Base-by-base conservation (phyloP, 1,140 invertebrate genomes). In the Tigriopus japonicus region DNA sequence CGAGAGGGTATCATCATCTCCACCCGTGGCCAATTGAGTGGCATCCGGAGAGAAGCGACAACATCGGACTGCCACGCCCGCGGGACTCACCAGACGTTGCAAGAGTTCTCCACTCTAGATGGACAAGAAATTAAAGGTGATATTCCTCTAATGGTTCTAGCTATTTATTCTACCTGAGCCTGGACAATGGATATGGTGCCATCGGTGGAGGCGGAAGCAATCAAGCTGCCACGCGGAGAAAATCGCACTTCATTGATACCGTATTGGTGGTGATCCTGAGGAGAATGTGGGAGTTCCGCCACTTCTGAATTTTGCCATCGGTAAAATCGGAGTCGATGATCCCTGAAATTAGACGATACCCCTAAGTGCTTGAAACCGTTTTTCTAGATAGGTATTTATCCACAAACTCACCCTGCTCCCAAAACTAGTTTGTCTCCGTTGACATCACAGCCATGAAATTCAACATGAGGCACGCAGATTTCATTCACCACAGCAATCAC, bases 161-260 rank as follows among this genome's bases (percentile, higher is more conserved):
- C n/a, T n/a, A 40, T 21, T 42, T 53, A 17, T 42, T 62, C 62
- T 63, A 73, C 80, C 68, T 75, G 67, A 15, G 74, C 69, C 70
- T 83, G 81, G 82, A 83, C 86, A 7, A 86, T 68, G 52, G 83
- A 74, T 6, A 81, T 77, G 54, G 75, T 80, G 3, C 84, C 84
- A 69, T 86, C 84, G 17, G 82, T 81, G 15, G 82, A 85, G 21
- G 80, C 75, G 6, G 80, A 78, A 1, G 80, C 82, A 15, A 87
- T 67, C 69, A 83, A 77, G 1, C 78, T 81, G 23, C 80, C 81
- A 68, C 78, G 78, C 7, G 83, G 82, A 14, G 83, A 83, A 63
- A 86, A 82, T 64, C 77, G 73, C 17, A 81, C 76, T 63, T 74
- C 71, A 68, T 81, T 80, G 41, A 82, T 74, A n/a, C 76, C 77